Evolutionary conservation across 2,113 vertebrate species (phyloP).

Genomic region (Bostrychus sinensis): DNA sequence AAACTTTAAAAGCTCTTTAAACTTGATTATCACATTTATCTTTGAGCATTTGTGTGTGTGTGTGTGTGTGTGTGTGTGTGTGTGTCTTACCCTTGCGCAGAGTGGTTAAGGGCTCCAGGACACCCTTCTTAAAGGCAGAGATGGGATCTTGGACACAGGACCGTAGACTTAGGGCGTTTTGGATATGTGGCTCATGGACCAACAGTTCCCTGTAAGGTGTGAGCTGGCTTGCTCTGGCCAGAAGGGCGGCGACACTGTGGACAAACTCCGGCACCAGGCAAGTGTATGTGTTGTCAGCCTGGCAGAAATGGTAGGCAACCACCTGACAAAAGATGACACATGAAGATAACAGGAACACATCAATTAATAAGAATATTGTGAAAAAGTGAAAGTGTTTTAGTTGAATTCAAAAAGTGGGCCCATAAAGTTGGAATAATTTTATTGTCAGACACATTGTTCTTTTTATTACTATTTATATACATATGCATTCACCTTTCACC

Average conservation of each 20-base stretch:
- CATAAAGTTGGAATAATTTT: no score
- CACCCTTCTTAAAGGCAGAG: conserved; percentile 87
- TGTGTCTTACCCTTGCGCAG: conserved; percentile 89
- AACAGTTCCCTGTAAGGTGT: conserved; percentile 88
- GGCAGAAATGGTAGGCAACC: conserved; percentile 97
- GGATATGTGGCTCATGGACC: conserved; percentile 87
- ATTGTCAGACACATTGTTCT: no score
- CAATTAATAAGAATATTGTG: not conserved
- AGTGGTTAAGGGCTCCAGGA: conserved; percentile 87
- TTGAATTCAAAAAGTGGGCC: no score
- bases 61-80: conserved; percentile 26
- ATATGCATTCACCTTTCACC: no score
- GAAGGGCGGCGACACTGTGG: conserved; percentile 92
- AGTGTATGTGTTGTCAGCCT: conserved; percentile 97
- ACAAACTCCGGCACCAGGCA: conserved; percentile 97
- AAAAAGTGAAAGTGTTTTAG: no score
- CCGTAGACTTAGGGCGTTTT: conserved; percentile 91
- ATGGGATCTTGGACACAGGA: conserved; percentile 96
- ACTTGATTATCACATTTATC: conserved; percentile 47
- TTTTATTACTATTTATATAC: no score
- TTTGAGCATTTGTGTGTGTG: conserved; percentile 16
- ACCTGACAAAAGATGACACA: conserved; percentile 79
- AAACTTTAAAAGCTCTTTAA: conserved; percentile 48
- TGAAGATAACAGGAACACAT: not conserved
- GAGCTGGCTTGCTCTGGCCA: conserved; percentile 88